Base-by-base conservation (phyloP, 2,888 invertebrate species). In the Drosophila putrida region DNA sequence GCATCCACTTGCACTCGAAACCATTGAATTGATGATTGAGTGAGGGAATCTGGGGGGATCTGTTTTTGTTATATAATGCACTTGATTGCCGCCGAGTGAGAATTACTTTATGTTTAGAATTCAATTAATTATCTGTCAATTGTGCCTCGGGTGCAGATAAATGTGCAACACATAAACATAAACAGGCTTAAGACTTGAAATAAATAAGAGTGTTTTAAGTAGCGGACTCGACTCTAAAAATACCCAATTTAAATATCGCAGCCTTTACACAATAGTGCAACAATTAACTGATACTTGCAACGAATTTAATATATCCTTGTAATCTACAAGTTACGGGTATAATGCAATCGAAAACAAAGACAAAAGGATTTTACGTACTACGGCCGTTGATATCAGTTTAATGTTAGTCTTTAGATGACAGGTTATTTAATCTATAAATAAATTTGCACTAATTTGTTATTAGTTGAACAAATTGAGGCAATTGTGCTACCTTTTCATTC, bases 41-140 rank as follows among this genome's bases (percentile, higher is more conserved):
- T 6, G 31, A 6, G 9, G 31, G 31, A 31, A 31, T n/a, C n/a
- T n/a, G n/a, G n/a, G n/a, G 9, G 49, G 0, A 11, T 28, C 27
- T 60, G 62, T 44, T 55, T 64, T 53, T 35, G 57, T 58, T 66
- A 54, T 39, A 49, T 41, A 67, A 58, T 54, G 46, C 60, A 60
- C 47, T 63, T 58, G 59, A 41, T 44, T 39, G 50, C 41, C 53
- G 11, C 20, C 58, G 38, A 49, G 25, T 54, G 66, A 27, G 60
- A 69, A 62, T 50, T 33, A 46, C 46, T 69, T 62, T 58, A 58
- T 77, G 43, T 33, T 31, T 63, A 61, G 61, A 62, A 65, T 71
- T 60, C 49, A 59, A 66, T 66, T 66, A 46, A 62, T 59, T 62
- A 51, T 39, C 55, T 57, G 47, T 43, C 55, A 63, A 71, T 57